Evolutionary conservation across 2,113 vertebrate species (phyloP).

Genomic region (Tragelaphus imberbis): DNA sequence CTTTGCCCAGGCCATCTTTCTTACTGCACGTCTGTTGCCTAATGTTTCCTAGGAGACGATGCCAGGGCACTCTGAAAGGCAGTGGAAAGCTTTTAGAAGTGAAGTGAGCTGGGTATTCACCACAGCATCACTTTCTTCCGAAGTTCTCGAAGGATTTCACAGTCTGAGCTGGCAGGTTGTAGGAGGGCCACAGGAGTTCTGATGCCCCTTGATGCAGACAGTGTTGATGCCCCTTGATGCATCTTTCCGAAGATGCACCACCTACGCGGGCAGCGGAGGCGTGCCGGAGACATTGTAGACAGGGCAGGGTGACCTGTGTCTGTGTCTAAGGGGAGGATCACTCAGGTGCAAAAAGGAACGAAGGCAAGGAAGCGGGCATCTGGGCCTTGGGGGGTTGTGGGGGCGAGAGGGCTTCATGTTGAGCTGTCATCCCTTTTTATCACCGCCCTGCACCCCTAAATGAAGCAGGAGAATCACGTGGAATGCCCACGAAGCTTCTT

Average conservation of each 20-base stretch:
- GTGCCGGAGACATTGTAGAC: fast-evolving
- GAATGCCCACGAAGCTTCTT: background rate
- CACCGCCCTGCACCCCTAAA: fast-evolving
- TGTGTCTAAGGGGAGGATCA: background rate
- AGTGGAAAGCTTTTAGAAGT: background rate
- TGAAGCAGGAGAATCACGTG: background rate
- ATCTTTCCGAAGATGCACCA: fast-evolving
- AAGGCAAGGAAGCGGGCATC: background rate
- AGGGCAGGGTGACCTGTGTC: background rate
- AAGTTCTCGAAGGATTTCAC: background rate
- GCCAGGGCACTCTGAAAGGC: background rate
- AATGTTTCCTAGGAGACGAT: background rate
- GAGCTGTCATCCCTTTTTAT: fast-evolving
- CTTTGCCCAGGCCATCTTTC: background rate
- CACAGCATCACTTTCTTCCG: background rate
- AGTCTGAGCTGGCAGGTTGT: background rate
- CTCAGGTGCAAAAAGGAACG: background rate
- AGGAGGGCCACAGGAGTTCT: background rate
- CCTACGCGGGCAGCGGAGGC: fast-evolving
- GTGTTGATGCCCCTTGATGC: background rate
- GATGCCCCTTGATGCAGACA: background rate
- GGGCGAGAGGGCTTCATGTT: fast-evolving
- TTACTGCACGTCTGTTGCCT: background rate
- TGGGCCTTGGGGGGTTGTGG: background rate
- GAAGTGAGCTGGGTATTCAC: background rate